These are phyloP conservation scores for Fringilla coelebs DNA, from an alignment of 2,797 vertebrate species.

Conservation along the genomic window DNA sequence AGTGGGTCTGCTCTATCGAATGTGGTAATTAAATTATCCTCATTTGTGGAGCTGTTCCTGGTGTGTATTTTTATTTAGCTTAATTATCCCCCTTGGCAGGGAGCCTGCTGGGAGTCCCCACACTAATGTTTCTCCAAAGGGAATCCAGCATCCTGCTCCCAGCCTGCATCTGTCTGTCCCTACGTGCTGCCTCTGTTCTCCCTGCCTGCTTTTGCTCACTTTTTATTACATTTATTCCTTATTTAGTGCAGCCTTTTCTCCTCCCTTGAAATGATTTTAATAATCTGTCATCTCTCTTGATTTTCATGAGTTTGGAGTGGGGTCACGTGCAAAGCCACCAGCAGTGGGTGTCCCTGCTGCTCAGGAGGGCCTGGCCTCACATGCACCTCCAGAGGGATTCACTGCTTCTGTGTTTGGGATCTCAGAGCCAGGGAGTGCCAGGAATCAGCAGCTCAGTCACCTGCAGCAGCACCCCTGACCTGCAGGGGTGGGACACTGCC, in stretches of 20 bases:
- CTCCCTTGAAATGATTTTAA: not conserved
- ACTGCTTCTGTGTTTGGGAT: not conserved
- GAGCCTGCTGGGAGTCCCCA: constrained; percentile 52
- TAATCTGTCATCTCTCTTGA: not conserved
- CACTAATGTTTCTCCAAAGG: constrained; percentile 39
- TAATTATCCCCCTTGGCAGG: constrained; percentile 62
- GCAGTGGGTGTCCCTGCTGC: not conserved
- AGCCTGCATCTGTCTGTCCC: constrained; percentile 10
- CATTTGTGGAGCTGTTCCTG: constrained; percentile 57
- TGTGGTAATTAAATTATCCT: constrained; percentile 65
- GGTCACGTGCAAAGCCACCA: not conserved
- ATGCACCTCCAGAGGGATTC: not conserved
- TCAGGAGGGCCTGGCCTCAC: not conserved
- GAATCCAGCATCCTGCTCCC: constrained; percentile 28
- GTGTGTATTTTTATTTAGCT: constrained; percentile 58
- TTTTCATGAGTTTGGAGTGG: not conserved
- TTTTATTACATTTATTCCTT: not conserved
- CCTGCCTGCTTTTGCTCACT: not conserved
- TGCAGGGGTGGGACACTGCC: not conserved
- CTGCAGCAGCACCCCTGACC: not conserved
- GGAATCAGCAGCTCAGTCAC: not conserved
- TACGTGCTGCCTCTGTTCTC: not conserved
- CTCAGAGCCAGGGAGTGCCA: not conserved
- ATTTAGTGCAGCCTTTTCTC: not conserved
- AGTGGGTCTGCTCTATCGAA: constrained; percentile 40